Evolutionary conservation across 2,888 invertebrate genomes (phyloP), one percentile per base, ranked within the genome.

Genomic region (Argyresthia goedartella): DNA sequence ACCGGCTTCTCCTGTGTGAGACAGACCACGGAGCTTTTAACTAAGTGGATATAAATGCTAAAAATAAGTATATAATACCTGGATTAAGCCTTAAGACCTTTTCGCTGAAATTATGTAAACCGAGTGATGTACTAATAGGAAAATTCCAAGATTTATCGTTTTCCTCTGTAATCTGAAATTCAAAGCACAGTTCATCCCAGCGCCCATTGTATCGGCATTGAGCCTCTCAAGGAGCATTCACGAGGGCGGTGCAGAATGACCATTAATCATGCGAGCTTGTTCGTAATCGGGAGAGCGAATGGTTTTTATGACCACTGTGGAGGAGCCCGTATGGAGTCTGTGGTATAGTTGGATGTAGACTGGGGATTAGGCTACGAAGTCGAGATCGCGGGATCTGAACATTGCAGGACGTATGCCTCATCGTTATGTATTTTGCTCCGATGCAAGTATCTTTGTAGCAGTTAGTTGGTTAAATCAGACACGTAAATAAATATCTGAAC

Each of bases 241-340:
- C 14, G 13, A 13, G 43, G 43, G 43, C 4, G 43, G 13, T 48
- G 10, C 15, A 14, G 14, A 48, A 36, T 35, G 48, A 52, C 44
- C 61, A 61, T 64, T 63, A 60, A 64, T 63, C 63, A 63, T 56
- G 54, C 36, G 54, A 48, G 56, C 49, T 53, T 53, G 34, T 7
- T 4, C 13, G 14, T 33, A 14, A 14, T 14, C 10, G 48, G 48
- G 25, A 25, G 36, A 25, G n/a, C 52, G 45, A 25, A 57, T 57
- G 57, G 57, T 61, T 64, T 61, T 64, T 64, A 63, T 63, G 60
- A 60, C 59, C 61, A 56, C 56, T 53, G 59, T 50, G 57, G 57
- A 59, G 50, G 52, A 36, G 48, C 54, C 53, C 43, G 33, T 53
- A 51, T 50, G 52, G 43, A 13, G 16, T 14, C 34, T 39, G 50